Evolutionary conservation across 1,140 invertebrate genomes (phyloP).

Genomic region (Ceratina australensis): DNA sequence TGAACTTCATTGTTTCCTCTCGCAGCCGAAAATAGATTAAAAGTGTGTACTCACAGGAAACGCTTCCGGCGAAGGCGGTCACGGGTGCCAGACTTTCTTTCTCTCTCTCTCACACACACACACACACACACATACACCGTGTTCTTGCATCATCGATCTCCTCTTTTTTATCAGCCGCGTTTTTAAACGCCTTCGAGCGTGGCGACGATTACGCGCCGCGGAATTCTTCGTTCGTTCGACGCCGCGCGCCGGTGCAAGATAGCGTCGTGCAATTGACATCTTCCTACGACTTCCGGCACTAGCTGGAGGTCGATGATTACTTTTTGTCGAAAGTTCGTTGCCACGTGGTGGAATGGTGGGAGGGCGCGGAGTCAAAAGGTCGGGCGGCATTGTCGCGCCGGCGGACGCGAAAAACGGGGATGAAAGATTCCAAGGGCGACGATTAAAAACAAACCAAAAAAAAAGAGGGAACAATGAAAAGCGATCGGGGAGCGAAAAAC

Average conservation of each 20-base stretch:
- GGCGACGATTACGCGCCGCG: not conserved
- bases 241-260: conserved; percentile 60
- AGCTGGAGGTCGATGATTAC: conserved; percentile 71
- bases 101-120: not conserved
- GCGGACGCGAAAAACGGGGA: too few species aligned
- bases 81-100: too few species aligned
- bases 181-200: not conserved
- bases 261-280: conserved; percentile 71
- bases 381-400: conserved; percentile 13
- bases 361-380: conserved; percentile 44
- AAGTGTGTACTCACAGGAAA: conserved; percentile 23
- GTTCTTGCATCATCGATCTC: not conserved
- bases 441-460: not conserved
- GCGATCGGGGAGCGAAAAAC: not conserved
- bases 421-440: too few species aligned
- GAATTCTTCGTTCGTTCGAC: conserved; percentile 52
- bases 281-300: conserved; percentile 76
- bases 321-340: conserved; percentile 74
- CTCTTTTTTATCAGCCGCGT: not conserved
- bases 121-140: too few species aligned
- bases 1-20: conserved; percentile 3
- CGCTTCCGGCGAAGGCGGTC: not conserved
- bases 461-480: not conserved
- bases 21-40: not conserved
- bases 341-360: conserved; percentile 58